These are phyloP conservation scores for Dascillus cervinus DNA, from an alignment of 2,888 invertebrate species.

Conservation along the genomic window DNA sequence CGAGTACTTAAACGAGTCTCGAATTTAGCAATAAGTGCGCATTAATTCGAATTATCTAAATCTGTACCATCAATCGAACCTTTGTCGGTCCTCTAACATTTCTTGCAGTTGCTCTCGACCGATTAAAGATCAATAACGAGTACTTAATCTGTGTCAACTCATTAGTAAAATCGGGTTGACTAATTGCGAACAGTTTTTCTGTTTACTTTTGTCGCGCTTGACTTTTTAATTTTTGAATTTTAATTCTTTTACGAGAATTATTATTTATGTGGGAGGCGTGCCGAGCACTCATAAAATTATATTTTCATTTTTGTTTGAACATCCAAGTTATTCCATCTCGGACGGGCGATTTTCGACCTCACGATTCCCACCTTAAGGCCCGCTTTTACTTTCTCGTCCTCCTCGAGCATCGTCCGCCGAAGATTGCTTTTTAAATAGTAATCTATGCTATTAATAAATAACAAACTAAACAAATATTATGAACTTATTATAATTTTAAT, in stretches of 20 bases:
- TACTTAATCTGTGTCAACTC: conserved; percentile 36
- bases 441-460: conserved; percentile 36
- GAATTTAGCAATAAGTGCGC: too few species aligned
- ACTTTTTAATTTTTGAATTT: too few species aligned
- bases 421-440: conserved; percentile 35
- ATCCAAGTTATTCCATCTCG: conserved; percentile 11
- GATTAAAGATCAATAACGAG: conserved; percentile 33
- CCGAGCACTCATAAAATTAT: conserved; percentile 26
- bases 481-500: conserved; percentile 41
- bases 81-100: conserved; percentile 24
- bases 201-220: too few species aligned
- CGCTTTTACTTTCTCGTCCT: too few species aligned
- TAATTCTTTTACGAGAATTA: too few species aligned
- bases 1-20: too few species aligned
- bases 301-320: conserved; percentile 23
- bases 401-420: conserved; percentile 14
- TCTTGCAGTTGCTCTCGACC: conserved; percentile 21
- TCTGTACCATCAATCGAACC: conserved; percentile 18
- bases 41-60: conserved; percentile 8
- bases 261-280: conserved; percentile 31
- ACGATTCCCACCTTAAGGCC: too few species aligned
- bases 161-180: conserved; percentile 31
- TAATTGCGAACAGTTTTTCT: conserved; percentile 29
- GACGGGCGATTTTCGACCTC: conserved; percentile 13
- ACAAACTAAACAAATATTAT: conserved; percentile 41